phyloP scores from a whole-genome alignment of 1,140 invertebrate genomes.

The Eubasilissa regina region DNA sequence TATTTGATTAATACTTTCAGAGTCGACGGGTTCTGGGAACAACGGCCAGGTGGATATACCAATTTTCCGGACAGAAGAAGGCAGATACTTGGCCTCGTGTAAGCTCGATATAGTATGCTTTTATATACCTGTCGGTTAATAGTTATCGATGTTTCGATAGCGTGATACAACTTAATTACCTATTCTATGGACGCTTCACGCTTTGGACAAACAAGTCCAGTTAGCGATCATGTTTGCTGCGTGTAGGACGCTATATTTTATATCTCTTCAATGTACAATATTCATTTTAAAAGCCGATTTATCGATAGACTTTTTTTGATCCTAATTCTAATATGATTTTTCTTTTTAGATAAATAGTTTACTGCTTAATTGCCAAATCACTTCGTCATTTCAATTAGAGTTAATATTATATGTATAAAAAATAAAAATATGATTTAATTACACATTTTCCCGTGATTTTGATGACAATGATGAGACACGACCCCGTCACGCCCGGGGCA shows the following conservation, averaged over 20 bases:
- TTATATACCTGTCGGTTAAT: background rate
- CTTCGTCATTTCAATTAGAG: too few species aligned
- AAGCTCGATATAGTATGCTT: slow-evolving; percentile 65
- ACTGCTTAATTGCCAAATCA: too few species aligned
- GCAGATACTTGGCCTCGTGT: slow-evolving; percentile 86
- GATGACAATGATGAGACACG: too few species aligned
- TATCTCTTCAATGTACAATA: too few species aligned
- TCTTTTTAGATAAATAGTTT: too few species aligned
- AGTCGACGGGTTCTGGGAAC: slow-evolving; percentile 64
- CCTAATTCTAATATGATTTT: too few species aligned
- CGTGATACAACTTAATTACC: slow-evolving; percentile 36
- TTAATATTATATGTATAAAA: too few species aligned
- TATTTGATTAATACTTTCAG: slow-evolving; percentile 59
- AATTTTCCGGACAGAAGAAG: slow-evolving; percentile 86
- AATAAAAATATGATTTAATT: background rate
- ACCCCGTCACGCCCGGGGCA: too few species aligned
- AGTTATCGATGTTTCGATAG: slow-evolving; percentile 30
- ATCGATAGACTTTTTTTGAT: too few species aligned
- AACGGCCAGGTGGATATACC: slow-evolving; percentile 79
- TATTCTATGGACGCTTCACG: background rate
- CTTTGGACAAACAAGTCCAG: slow-evolving; percentile 9
- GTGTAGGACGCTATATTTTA: slow-evolving; percentile 13
- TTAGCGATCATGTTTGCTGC: slow-evolving; percentile 1
- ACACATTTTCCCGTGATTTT: background rate
- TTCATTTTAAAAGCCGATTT: too few species aligned